A percentile compares a stretch with the other conserved stretches of the same genome.
Conservation (phyloP, 2,888 invertebrate genomes). For the Hydrotaea diabolus region DNA sequence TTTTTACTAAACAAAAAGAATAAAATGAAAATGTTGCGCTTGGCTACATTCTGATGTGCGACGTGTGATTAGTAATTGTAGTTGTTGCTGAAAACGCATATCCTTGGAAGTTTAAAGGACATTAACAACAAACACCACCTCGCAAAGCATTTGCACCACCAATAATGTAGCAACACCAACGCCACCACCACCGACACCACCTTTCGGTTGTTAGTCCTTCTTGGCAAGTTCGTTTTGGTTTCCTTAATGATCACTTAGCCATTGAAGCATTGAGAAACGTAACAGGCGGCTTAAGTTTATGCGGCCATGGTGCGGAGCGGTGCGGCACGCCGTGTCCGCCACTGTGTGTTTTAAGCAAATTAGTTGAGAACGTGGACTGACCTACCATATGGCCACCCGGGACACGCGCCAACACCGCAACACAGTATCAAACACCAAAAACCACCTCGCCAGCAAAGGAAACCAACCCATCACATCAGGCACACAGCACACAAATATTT, state of each 20-base stretch:
- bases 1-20: conserved; percentile 11
- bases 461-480: conserved; percentile 17
- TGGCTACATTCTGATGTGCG: conserved; percentile 50
- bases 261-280: conserved; percentile 61
- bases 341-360: conserved; percentile 43
- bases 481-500: conserved; percentile 34
- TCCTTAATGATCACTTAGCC: conserved; percentile 63
- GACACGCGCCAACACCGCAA: conserved; percentile 61
- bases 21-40: conserved; percentile 59
- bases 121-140: conserved; percentile 46
- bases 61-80: conserved; percentile 11
- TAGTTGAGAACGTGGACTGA: conserved; percentile 63
- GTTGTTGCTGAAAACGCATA: conserved; percentile 32
- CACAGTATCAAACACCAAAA: conserved; percentile 38
- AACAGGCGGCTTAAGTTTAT: conserved; percentile 56
- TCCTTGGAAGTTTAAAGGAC: conserved; percentile 57
- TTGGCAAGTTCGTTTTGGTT: conserved; percentile 42
- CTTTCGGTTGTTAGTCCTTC: conserved; percentile 40
- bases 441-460: conserved; percentile 31
- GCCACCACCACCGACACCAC: conserved; percentile 50
- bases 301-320: conserved; percentile 10
- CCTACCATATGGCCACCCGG: conserved; percentile 64
- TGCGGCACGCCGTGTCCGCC: background rate
- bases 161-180: conserved; percentile 19
- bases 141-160: conserved; percentile 35